Evolutionary conservation across 1,140 invertebrate genomes (phyloP).

Genomic region (Ganaspis sp.): DNA sequence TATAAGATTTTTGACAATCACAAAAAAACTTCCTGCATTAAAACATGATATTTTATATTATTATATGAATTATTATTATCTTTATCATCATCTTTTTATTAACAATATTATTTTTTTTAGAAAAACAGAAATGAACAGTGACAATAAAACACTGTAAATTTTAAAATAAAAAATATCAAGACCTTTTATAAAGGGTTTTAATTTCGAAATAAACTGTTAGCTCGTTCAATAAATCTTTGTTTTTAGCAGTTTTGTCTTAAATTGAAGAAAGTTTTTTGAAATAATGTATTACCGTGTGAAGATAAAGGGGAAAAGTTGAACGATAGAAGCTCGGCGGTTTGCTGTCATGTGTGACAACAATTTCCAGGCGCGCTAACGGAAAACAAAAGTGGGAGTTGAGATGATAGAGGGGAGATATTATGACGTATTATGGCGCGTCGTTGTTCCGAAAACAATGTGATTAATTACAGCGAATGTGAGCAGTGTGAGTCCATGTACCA

Average conservation of each 20-base stretch:
- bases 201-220: too few relatives aligned
- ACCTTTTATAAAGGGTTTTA: too few relatives aligned
- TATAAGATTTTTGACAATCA: too few relatives aligned
- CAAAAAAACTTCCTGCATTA: too few relatives aligned
- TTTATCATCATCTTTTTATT: too few relatives aligned
- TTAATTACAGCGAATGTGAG: conserved; percentile 65
- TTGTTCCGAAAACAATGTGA: conserved; percentile 68
- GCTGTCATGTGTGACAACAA: conserved; percentile 55
- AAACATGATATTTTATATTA: too few relatives aligned
- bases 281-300: neutral
- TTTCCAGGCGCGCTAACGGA: conserved; percentile 53
- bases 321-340: conserved; percentile 55
- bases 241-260: neutral
- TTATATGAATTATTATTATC: too few relatives aligned
- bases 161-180: too few relatives aligned
- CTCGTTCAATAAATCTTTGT: neutral
- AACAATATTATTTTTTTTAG: too few relatives aligned
- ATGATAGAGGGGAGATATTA: conserved; percentile 49
- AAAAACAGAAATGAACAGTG: too few relatives aligned
- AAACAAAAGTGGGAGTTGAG: conserved; percentile 42
- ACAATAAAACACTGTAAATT: too few relatives aligned
- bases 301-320: conserved; percentile 16
- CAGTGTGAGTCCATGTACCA: conserved; percentile 52
- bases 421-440: conserved; percentile 62
- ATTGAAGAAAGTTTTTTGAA: neutral